Evolutionary conservation across 1,140 invertebrate genomes (phyloP).

Genomic region (Brachionus asplanchnoidis): DNA sequence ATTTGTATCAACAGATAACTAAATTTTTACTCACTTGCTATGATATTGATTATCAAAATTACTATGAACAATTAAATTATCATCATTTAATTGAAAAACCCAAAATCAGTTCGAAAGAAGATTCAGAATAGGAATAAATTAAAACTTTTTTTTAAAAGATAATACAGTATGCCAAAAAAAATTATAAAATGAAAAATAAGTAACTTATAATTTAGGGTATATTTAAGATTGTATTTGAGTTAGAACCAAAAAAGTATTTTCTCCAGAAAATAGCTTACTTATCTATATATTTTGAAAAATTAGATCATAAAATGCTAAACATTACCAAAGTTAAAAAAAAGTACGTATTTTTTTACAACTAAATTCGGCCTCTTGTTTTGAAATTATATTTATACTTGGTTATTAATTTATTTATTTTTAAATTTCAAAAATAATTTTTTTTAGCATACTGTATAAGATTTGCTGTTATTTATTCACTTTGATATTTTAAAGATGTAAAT

Average conservation of each 20-base stretch:
- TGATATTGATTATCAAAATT: background rate
- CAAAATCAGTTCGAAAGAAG: background rate
- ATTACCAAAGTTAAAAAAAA: no score
- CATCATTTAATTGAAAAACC: background rate
- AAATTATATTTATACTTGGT: no score
- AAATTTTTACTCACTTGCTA: conserved; percentile 29
- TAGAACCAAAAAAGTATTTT: no score
- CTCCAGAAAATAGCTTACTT: no score
- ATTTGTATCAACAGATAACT: conserved; percentile 22
- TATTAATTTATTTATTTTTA: no score
- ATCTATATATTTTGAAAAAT: no score
- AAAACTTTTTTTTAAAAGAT: background rate
- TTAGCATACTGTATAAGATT: background rate
- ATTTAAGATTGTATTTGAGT: background rate
- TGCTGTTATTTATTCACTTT: background rate
- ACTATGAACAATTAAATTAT: conserved; percentile 26
- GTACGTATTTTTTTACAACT: no score
- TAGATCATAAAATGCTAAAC: no score
- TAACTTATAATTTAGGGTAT: background rate
- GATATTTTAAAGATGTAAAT: background rate
- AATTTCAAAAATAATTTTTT: background rate
- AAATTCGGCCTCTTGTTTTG: no score
- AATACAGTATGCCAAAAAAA: background rate
- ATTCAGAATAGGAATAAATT: background rate
- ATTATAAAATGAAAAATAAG: background rate